Conservation (phyloP, 2,797 vertebrate genomes). For the Apodemus agrarius region DNA sequence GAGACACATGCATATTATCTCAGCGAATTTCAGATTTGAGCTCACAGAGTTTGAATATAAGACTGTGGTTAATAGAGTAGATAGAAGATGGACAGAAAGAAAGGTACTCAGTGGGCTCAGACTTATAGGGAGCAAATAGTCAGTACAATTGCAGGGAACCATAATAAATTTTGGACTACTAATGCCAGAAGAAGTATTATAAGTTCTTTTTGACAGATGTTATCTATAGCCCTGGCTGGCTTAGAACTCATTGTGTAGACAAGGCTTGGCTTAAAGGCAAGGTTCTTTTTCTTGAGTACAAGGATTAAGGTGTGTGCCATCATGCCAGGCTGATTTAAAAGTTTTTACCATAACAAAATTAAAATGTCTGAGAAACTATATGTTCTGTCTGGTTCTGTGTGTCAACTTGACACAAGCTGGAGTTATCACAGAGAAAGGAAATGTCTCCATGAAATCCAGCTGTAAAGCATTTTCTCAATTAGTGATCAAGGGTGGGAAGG, state of each 20-base stretch:
- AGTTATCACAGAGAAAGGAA: background rate
- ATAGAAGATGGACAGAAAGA: rapidly evolving
- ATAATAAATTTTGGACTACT: background rate
- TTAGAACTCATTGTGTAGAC: background rate
- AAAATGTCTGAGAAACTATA: background rate
- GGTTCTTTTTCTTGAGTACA: background rate
- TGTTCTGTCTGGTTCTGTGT: background rate
- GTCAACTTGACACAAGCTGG: background rate
- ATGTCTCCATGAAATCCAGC: background rate
- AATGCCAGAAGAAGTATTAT: background rate
- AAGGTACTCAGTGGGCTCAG: background rate
- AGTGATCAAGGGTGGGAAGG: background rate
- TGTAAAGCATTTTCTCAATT: background rate
- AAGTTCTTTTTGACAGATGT: background rate
- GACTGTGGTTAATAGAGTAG: background rate
- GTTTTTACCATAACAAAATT: background rate
- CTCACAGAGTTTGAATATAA: background rate
- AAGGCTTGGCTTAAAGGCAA: background rate
- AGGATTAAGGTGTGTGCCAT: background rate
- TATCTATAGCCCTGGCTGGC: background rate
- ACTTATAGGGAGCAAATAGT: background rate
- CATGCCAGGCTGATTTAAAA: background rate
- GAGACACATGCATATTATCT: background rate
- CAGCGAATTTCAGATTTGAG: background rate
- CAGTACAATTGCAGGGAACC: background rate